Evolutionary conservation across 2,797 vertebrate species (phyloP).

Genomic region (Coregonus sp.): DNA sequence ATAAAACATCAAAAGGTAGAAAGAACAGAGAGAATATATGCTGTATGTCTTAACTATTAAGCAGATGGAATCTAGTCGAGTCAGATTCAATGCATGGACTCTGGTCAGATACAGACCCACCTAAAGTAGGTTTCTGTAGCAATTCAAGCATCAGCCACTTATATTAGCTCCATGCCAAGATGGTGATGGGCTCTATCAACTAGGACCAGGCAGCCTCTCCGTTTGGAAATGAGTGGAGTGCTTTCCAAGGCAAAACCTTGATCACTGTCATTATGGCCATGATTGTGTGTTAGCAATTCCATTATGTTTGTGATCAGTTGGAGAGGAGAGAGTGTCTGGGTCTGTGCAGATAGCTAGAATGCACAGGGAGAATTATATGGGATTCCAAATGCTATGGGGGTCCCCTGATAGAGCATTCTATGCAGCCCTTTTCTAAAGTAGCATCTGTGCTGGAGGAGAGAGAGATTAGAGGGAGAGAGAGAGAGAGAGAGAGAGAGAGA

Average conservation of each 20-base stretch:
- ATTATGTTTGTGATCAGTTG: constrained; percentile 17
- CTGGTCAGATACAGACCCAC: not conserved
- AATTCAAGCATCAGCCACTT: not conserved
- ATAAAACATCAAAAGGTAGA: too few relatives aligned
- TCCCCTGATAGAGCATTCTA: constrained; percentile 28
- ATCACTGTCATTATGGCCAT: constrained; percentile 6
- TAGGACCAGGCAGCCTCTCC: not conserved
- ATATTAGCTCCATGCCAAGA: not conserved
- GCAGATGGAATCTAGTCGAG: not conserved
- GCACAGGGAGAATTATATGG: constrained; percentile 5
- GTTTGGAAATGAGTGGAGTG: not conserved
- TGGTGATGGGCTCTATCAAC: not conserved
- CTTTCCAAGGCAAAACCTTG: not conserved
- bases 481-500: too few relatives aligned
- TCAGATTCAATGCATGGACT: not conserved
- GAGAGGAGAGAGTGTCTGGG: constrained; percentile 12
- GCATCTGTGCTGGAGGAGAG: too few relatives aligned
- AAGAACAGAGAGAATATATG: too few relatives aligned
- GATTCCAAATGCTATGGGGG: constrained; percentile 30
- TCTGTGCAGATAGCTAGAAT: constrained; percentile 18
- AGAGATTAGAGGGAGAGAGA: too few relatives aligned
- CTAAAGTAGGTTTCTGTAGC: not conserved
- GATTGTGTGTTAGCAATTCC: constrained; percentile 19
- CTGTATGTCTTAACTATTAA: not conserved
- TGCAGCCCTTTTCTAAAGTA: not conserved